phyloP scores from a whole-genome alignment of 2,113 vertebrate genomes.

The Tretioscincus oriximinensis region DNA sequence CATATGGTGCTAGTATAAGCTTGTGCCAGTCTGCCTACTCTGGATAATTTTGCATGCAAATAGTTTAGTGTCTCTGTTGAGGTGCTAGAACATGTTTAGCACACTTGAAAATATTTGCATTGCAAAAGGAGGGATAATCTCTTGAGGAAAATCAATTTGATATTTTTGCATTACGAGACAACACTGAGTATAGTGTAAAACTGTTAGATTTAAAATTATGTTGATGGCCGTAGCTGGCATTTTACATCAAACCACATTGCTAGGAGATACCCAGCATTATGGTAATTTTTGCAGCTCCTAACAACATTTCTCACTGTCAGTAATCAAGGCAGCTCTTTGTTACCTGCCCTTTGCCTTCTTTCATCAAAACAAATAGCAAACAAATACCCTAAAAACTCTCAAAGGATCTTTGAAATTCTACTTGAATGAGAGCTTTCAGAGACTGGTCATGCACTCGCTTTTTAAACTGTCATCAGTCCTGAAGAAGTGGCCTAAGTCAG shows the following conservation, averaged over 20 bases:
- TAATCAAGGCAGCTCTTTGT: constrained; percentile 22
- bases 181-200: constrained; percentile 47
- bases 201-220: constrained; percentile 55
- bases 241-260: constrained; percentile 63
- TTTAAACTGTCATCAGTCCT: too few relatives aligned
- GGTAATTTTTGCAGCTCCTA: constrained; percentile 44
- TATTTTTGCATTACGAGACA: constrained; percentile 71
- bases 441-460: too few relatives aligned
- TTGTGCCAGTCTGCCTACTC: constrained; percentile 81
- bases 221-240: constrained; percentile 53
- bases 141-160: constrained; percentile 74
- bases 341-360: constrained; percentile 34
- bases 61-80: constrained; percentile 80
- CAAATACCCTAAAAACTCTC: background rate
- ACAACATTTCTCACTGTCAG: constrained; percentile 32
- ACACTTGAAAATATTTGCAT: constrained; percentile 86
- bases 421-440: background rate
- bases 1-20: constrained; percentile 84
- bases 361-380: constrained; percentile 22
- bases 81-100: constrained; percentile 84
- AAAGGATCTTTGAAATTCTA: background rate
- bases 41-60: constrained; percentile 82
- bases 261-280: constrained; percentile 37
- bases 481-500: too few relatives aligned
- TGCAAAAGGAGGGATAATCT: constrained; percentile 76